These are phyloP conservation scores for Rhaphigaster nebulosa DNA, from an alignment of 2,888 invertebrate genomes.

Conservation along the genomic window DNA sequence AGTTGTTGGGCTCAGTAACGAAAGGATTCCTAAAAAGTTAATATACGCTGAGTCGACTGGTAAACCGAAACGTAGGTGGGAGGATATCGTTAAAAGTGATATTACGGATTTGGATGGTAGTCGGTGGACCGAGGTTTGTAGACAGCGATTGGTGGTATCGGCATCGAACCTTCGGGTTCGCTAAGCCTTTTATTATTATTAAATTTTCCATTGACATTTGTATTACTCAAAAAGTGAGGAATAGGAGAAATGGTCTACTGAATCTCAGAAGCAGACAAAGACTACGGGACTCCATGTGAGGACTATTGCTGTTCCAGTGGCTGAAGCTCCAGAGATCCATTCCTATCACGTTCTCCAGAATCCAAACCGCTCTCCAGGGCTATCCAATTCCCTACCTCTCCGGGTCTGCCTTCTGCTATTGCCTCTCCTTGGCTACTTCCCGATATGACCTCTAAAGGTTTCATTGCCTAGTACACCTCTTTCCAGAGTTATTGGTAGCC, in stretches of 20 bases:
- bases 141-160: no score
- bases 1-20: no score
- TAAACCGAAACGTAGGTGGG: no score
- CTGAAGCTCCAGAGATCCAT: not conserved
- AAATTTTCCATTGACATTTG: no score
- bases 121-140: no score
- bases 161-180: no score
- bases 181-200: no score
- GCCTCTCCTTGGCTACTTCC: constrained; percentile 10
- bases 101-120: no score
- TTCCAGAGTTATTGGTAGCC: not conserved
- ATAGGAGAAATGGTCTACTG: not conserved
- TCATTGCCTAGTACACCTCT: not conserved
- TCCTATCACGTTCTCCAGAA: constrained; percentile 24
- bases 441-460: not conserved
- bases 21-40: no score
- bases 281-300: not conserved
- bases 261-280: not conserved
- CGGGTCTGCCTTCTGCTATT: not conserved
- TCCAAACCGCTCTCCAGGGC: constrained; percentile 23
- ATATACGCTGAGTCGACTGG: no score
- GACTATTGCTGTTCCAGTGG: not conserved
- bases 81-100: no score
- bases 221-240: not conserved
- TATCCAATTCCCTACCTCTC: constrained; percentile 35